Base-by-base conservation (phyloP, 2,113 vertebrate genomes). In the Pantherophis guttatus region DNA sequence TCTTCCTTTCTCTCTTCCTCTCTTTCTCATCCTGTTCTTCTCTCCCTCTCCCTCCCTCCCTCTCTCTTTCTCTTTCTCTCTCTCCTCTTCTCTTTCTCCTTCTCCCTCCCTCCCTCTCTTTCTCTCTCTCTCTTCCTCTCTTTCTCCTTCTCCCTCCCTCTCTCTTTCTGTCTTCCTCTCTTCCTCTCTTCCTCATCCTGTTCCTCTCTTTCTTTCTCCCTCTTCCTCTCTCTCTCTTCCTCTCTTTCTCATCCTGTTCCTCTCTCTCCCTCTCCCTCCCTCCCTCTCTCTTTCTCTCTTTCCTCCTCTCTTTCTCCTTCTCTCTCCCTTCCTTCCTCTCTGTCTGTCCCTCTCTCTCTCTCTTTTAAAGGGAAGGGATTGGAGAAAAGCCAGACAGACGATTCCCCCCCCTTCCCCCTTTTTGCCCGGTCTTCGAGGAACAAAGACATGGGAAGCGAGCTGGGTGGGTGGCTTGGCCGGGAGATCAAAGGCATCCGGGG, bases 21-120 rank as follows among this genome's bases (percentile, higher is more conserved):
- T 39, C 39, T 39, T 39, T 39, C 39, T 39, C 39, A 39, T 39
- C 39, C 39, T 39, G 39, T 39, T 39, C 39, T 39, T 39, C 39
- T 39, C 39, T 39, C 39, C 1, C 39, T 39, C 9, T 21, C 17
- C 4, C 15, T 55, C 23, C 8, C 58, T 59, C 58, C 3, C 58
- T 12, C 3, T 12, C 10, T 29, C 3, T 1, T 2, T 11, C 24
- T 58, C 15, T 19, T 0, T 9, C 7, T 9, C 1, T 8, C 0
- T 1, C 8, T 24, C 23, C 8, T 10, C 24, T 3, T 55, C 3
- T 29, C 3, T 29, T 8, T 59, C 1, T 2, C 2, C 3, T 2
- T 23, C 17, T 19, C 1, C 0, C 57, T 29, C 3, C 1, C 9
- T 58, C 7, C 23, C 8, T 9, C 1, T 9, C 23, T 9, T 2